phyloP scores from a whole-genome alignment of 1,140 invertebrate genomes.

The Zophobas morio region DNA sequence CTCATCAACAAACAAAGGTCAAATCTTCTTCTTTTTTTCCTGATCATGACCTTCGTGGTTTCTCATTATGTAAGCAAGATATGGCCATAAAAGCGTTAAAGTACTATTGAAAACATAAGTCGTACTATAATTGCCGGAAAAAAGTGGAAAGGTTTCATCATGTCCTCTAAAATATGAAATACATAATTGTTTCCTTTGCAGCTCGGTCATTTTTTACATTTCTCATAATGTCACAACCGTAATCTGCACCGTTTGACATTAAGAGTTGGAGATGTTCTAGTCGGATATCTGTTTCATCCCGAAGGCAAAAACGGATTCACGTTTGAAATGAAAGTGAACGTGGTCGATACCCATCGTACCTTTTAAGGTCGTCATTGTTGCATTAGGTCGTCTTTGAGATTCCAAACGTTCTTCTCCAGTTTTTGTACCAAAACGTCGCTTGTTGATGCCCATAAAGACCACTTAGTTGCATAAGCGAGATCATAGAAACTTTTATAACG shows the following conservation, averaged over 20 bases:
- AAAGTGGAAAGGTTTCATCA: conserved; percentile 9
- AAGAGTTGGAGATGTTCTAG: conserved; percentile 7
- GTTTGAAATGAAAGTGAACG: conserved; percentile 39
- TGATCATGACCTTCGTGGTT: conserved; percentile 15
- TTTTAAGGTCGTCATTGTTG: conserved; percentile 27
- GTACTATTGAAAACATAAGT: neutral
- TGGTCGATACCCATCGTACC: conserved; percentile 8
- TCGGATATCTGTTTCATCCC: neutral
- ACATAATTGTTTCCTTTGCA: conserved; percentile 16
- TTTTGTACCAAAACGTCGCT: neutral
- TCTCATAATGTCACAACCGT: conserved; percentile 10
- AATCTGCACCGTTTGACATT: conserved; percentile 27
- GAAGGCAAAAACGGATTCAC: conserved; percentile 29
- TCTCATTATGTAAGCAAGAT: conserved; percentile 1
- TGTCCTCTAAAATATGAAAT: conserved; percentile 7
- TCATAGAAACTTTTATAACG: neutral
- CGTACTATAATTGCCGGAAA: conserved; percentile 1
- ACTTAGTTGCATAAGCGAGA: neutral
- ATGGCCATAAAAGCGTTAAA: conserved; percentile 1
- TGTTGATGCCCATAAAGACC: neutral
- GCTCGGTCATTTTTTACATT: conserved; percentile 3
- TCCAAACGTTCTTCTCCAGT: neutral
- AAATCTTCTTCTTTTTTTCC: conserved; percentile 24
- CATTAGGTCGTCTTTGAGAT: conserved; percentile 10
- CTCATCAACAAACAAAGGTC: conserved; percentile 12